A percentile compares a stretch with the other conserved stretches of the same genome.
Conservation (phyloP, 2,797 vertebrate species). For the Fistularia tabacaria region DNA sequence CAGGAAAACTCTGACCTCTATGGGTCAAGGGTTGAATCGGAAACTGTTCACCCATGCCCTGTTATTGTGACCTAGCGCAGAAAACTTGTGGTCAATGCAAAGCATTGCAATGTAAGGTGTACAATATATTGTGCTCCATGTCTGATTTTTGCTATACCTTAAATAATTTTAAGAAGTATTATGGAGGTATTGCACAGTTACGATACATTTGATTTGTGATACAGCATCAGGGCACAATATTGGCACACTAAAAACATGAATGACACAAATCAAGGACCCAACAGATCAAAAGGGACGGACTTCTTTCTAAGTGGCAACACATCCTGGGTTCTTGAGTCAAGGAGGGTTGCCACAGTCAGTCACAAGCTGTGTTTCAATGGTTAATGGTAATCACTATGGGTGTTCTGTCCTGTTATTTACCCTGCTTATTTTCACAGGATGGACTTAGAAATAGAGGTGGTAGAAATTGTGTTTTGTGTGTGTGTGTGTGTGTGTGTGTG, state of each 20-base stretch:
- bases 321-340: slow-evolving; percentile 76
- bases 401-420: slow-evolving; percentile 81
- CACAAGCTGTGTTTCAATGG: slow-evolving; percentile 86
- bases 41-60: slow-evolving; percentile 80
- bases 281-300: slow-evolving; percentile 47
- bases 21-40: slow-evolving; percentile 75
- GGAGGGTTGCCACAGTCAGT: slow-evolving; percentile 90
- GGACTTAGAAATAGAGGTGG: slow-evolving; percentile 80
- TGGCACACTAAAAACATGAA: slow-evolving; percentile 17
- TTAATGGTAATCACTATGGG: slow-evolving; percentile 87
- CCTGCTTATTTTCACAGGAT: slow-evolving; percentile 89
- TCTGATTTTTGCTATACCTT: slow-evolving; percentile 28
- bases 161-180: slow-evolving; percentile 28
- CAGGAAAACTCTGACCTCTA: slow-evolving; percentile 68
- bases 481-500: slow-evolving; percentile 68
- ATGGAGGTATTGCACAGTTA: slow-evolving; percentile 3
- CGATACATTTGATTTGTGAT: neutral
- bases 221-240: slow-evolving; percentile 1
- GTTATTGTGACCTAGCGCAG: slow-evolving; percentile 72
- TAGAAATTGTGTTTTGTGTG: slow-evolving; percentile 71
- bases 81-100: slow-evolving; percentile 53
- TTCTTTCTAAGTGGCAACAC: slow-evolving; percentile 71
- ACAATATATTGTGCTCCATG: too few species aligned
- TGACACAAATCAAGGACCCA: slow-evolving; percentile 10
- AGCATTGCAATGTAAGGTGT: too few species aligned